Evolutionary conservation across 2,113 vertebrate genomes (phyloP).

Genomic region (Mohoua ochrocephala): DNA sequence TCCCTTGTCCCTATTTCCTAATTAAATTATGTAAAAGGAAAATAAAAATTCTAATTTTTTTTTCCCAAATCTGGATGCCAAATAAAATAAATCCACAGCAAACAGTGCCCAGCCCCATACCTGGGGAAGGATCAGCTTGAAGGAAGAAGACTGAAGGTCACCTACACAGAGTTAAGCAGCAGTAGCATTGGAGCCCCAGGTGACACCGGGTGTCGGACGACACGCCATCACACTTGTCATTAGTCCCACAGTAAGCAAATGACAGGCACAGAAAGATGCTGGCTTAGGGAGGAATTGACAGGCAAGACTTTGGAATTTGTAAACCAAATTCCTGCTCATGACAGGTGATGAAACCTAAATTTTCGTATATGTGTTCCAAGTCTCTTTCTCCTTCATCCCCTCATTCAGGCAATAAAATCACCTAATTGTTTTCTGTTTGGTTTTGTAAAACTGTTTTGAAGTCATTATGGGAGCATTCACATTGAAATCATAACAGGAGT

Average conservation of each 20-base stretch:
- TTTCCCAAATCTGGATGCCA: neutral
- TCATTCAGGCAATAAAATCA: neutral
- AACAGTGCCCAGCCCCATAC: neutral
- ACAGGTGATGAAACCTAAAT: neutral
- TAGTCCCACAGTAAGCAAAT: neutral
- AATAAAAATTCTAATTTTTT: neutral
- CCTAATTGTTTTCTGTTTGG: neutral
- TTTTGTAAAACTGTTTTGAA: neutral
- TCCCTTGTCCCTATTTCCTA: neutral
- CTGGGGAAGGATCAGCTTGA: neutral
- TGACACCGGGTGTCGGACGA: neutral
- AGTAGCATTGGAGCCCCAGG: rapidly evolving
- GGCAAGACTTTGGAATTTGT: neutral
- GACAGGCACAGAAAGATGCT: neutral
- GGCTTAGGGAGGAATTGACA: neutral
- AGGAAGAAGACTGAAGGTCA: neutral
- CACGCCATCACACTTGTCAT: neutral
- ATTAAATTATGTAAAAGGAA: neutral
- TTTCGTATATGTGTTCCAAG: neutral
- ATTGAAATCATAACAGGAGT: neutral
- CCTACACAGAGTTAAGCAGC: neutral
- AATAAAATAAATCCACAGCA: neutral
- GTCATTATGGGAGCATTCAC: neutral
- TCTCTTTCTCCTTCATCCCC: neutral
- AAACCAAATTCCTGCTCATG: neutral